A percentile compares a stretch with the other conserved stretches of the same genome.
phyloP scores from a whole-genome alignment of 23 tunicate genomes.

The Styela clava region DNA sequence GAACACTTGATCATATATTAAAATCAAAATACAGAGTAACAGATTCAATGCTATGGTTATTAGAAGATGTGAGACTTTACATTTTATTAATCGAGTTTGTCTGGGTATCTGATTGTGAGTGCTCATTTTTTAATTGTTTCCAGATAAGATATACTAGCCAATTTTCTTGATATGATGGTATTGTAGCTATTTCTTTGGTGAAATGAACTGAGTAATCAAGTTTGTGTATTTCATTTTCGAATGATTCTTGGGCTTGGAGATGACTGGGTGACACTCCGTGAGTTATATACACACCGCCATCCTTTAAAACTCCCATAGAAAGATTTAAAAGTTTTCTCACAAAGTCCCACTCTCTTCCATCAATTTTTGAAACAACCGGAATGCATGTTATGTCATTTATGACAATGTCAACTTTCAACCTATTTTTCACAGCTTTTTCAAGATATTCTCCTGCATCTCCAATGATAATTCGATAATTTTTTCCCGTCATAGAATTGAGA shows the following conservation, averaged over 20 bases:
- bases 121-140: too few relatives aligned
- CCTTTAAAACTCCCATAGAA: constrained; percentile 42
- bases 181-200: background rate
- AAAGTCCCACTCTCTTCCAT: constrained; percentile 61
- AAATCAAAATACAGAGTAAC: too few relatives aligned
- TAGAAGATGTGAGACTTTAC: too few relatives aligned
- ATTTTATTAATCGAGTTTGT: too few relatives aligned
- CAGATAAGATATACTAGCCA: background rate
- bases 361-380: constrained; percentile 50
- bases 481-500: constrained; percentile 40
- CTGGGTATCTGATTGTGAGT: too few relatives aligned
- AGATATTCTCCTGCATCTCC: constrained; percentile 63
- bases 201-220: too few relatives aligned
- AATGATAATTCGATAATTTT: constrained; percentile 53
- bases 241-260: background rate
- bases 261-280: background rate
- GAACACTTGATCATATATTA: too few relatives aligned
- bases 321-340: constrained; percentile 35
- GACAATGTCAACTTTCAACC: constrained; percentile 49
- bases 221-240: background rate
- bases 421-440: constrained; percentile 29
- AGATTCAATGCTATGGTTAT: too few relatives aligned
- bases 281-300: constrained; percentile 25
- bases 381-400: constrained; percentile 77
- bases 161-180: background rate